Evolutionary conservation across 2,113 vertebrate species (phyloP).

Genomic region (Rafetus swinhoei): DNA sequence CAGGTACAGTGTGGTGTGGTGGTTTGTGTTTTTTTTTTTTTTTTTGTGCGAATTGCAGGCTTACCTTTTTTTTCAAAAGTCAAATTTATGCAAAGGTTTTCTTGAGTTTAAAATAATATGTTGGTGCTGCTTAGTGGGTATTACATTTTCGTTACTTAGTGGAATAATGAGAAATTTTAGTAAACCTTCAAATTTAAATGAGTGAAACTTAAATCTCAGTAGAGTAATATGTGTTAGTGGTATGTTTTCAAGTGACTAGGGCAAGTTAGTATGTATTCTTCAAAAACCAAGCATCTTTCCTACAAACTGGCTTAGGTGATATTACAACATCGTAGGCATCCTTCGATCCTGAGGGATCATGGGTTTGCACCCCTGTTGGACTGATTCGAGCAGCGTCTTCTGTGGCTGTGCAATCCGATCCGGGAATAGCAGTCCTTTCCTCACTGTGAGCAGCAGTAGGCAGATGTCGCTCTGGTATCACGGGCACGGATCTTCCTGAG

Average conservation of each 20-base stretch:
- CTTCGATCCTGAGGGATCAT: no score
- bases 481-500: no score
- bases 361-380: no score
- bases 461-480: no score
- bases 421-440: no score
- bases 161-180: background rate
- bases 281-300: background rate
- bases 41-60: background rate
- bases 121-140: background rate
- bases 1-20: no score
- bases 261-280: background rate
- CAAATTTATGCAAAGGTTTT: background rate
- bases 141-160: background rate
- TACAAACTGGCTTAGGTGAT: background rate
- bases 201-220: background rate
- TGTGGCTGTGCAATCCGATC: no score
- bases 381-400: no score
- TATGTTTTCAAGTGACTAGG: background rate
- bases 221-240: background rate
- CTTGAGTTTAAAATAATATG: background rate
- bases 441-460: no score
- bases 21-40: no score
- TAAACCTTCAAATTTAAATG: background rate
- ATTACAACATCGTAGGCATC: no score
- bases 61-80: constrained; percentile 13